phyloP scores from a whole-genome alignment of 2,888 invertebrate genomes.

The Nomada ruficornis region DNA sequence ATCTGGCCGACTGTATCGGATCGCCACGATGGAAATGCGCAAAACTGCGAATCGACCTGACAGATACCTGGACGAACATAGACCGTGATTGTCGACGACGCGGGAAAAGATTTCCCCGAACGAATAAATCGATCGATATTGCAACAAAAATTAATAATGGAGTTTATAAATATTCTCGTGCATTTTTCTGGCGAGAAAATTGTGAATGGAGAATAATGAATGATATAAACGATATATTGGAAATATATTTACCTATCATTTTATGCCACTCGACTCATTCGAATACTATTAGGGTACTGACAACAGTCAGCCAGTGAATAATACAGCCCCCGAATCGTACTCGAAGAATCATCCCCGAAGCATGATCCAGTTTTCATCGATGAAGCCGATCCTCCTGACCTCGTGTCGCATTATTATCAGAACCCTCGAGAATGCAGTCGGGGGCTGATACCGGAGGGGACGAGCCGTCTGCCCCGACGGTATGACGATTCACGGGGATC shows the following conservation, averaged over 20 bases:
- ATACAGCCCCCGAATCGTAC: not conserved
- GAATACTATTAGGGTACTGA: no score
- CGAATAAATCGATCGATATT: no score
- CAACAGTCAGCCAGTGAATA: no score
- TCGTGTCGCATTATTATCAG: constrained; percentile 1
- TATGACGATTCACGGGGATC: constrained; percentile 8
- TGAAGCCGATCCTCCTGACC: no score
- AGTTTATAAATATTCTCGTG: no score
- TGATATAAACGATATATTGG: no score
- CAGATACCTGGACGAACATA: not conserved
- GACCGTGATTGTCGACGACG: not conserved
- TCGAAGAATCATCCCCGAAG: constrained; percentile 34
- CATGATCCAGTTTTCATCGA: not conserved
- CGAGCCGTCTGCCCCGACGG: not conserved
- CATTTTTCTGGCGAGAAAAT: no score
- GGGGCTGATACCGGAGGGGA: not conserved
- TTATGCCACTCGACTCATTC: no score
- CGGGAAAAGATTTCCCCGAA: not conserved
- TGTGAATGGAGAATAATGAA: no score
- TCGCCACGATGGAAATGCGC: not conserved
- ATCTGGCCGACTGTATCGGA: constrained; percentile 13
- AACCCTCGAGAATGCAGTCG: not conserved
- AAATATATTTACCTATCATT: no score
- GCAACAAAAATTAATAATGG: no score
- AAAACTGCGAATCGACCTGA: constrained; percentile 1